Conservation (phyloP, 1,140 invertebrate species). For the Plectrocnemia conspersa region DNA sequence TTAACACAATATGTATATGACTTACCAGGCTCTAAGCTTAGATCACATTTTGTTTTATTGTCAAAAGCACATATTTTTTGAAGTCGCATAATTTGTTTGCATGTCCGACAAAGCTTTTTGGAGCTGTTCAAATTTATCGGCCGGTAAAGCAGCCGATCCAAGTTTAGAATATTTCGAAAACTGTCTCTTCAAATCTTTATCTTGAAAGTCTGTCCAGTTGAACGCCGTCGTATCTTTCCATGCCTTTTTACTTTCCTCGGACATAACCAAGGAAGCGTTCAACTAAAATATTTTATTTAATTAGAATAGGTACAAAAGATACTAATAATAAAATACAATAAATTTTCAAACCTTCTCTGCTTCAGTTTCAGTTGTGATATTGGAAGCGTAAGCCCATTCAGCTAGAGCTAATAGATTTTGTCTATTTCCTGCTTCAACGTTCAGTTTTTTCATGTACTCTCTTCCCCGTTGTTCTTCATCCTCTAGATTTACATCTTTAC, state of each 20-base stretch:
- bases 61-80: constrained; percentile 73
- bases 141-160: constrained; percentile 64
- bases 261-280: constrained; percentile 45
- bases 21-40: constrained; percentile 69
- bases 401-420: constrained; percentile 53
- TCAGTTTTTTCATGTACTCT: constrained; percentile 56
- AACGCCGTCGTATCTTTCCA: constrained; percentile 59
- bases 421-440: constrained; percentile 53
- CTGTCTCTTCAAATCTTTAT: constrained; percentile 59
- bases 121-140: constrained; percentile 60
- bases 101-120: constrained; percentile 64
- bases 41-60: constrained; percentile 61
- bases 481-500: constrained; percentile 50
- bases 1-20: background rate
- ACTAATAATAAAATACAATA: constrained; percentile 1
- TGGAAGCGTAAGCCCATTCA: constrained; percentile 68
- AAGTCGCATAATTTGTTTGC: constrained; percentile 73
- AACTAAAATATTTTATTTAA: constrained; percentile 39
- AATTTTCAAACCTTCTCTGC: constrained; percentile 49
- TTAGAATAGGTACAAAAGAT: background rate
- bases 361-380: constrained; percentile 68
- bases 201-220: constrained; percentile 59
- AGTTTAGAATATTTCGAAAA: constrained; percentile 62
- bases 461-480: constrained; percentile 56
- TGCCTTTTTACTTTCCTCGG: constrained; percentile 47